These are phyloP conservation scores for Cryptops parisi DNA, from an alignment of 2,888 invertebrate species.

Conservation along the genomic window DNA sequence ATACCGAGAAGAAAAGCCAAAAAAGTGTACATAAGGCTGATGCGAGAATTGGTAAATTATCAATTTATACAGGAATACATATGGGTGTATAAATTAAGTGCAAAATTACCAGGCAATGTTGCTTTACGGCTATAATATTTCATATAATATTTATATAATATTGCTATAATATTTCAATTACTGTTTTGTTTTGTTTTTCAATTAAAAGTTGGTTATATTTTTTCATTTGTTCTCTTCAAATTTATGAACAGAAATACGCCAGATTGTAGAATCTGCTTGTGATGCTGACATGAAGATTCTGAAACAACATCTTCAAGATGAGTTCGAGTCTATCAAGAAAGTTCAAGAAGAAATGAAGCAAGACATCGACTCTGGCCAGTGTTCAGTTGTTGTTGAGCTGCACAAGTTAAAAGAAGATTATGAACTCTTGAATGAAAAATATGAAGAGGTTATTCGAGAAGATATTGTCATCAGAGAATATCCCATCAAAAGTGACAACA, in stretches of 20 bases:
- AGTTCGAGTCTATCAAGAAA: constrained; percentile 6
- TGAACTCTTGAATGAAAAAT: constrained; percentile 9
- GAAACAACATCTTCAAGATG: constrained; percentile 6
- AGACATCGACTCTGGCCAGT: neutral
- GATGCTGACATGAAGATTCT: neutral
- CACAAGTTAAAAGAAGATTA: constrained; percentile 12
- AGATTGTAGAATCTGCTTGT: constrained; percentile 6
- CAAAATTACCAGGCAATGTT: too few species aligned
- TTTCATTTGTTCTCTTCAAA: too few species aligned
- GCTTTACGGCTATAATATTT: too few species aligned
- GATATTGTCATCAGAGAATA: neutral
- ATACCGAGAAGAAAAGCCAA: neutral
- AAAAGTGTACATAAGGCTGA: neutral
- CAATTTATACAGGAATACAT: too few species aligned
- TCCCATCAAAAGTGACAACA: neutral
- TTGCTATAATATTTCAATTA: too few species aligned
- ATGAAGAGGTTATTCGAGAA: constrained; percentile 10
- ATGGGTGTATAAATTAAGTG: too few species aligned
- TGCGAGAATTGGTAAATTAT: too few species aligned
- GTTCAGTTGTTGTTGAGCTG: constrained; percentile 4
- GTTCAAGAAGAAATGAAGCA: constrained; percentile 8
- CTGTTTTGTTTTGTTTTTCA: too few species aligned
- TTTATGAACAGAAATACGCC: constrained; percentile 11
- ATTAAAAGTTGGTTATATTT: too few species aligned
- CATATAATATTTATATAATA: too few species aligned